Conservation (phyloP, 35 echinoderm and acorn worm genomes). For the Acanthaster planci region DNA sequence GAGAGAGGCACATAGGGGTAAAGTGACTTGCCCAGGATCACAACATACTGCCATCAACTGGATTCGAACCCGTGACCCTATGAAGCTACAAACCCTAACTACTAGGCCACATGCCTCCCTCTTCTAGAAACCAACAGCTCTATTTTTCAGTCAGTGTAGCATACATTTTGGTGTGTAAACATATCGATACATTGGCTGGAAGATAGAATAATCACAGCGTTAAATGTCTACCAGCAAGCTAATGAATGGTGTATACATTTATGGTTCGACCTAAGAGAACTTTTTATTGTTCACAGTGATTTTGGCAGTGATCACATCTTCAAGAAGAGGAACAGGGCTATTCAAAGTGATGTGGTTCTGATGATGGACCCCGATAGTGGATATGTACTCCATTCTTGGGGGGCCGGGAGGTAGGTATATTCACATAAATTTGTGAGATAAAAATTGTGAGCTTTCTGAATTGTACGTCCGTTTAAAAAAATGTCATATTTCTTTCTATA, state of each 20-base stretch:
- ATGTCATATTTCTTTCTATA: conserved; percentile 7
- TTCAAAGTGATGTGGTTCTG: conserved; percentile 47
- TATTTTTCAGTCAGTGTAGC: too few species aligned
- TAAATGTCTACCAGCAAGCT: too few species aligned
- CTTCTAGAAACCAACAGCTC: too few species aligned
- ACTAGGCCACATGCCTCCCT: too few species aligned
- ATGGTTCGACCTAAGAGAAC: background rate
- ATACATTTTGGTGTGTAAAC: too few species aligned
- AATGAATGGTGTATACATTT: background rate
- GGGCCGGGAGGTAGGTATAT: conserved; percentile 59
- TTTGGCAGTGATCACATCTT: conserved; percentile 52
- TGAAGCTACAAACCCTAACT: too few species aligned
- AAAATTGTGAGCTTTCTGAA: background rate
- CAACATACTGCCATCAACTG: too few species aligned
- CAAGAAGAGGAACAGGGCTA: conserved; percentile 45
- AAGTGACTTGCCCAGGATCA: too few species aligned
- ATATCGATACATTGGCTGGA: too few species aligned
- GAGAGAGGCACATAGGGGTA: too few species aligned
- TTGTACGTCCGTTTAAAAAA: background rate
- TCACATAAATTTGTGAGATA: background rate
- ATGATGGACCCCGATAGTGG: conserved; percentile 70
- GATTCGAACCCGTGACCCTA: too few species aligned
- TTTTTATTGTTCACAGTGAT: conserved; percentile 40
- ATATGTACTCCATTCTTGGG: conserved; percentile 64
- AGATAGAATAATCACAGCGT: too few species aligned